Conservation (phyloP, 2,888 invertebrate species). For the Pardosa pseudoannulata region DNA sequence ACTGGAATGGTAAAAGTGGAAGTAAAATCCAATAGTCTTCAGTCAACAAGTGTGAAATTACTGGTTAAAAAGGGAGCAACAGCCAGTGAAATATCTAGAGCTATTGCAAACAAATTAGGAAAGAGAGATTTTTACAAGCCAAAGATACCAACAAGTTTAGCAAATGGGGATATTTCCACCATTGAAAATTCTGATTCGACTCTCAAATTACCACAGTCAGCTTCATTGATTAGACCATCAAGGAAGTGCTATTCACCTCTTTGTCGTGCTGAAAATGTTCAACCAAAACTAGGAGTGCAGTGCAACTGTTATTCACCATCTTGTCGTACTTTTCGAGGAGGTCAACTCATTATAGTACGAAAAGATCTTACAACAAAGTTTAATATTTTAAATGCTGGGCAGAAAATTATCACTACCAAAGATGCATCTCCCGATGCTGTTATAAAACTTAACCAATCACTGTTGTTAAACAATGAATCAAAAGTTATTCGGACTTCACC, state of each 20-base stretch:
- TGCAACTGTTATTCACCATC: slow-evolving; percentile 75
- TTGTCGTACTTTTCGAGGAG: slow-evolving; percentile 72
- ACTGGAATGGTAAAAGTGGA: slow-evolving; percentile 60
- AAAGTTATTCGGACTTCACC: slow-evolving; percentile 27
- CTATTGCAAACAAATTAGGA: slow-evolving; percentile 61
- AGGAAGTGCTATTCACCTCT: slow-evolving; percentile 75
- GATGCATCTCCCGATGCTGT: slow-evolving; percentile 43
- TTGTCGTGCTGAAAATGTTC: slow-evolving; percentile 65
- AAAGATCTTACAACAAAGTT: slow-evolving; percentile 40
- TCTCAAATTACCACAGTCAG: slow-evolving; percentile 1
- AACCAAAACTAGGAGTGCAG: slow-evolving; percentile 28
- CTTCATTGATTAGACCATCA: slow-evolving; percentile 33
- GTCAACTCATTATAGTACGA: slow-evolving; percentile 44
- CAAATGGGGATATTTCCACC: slow-evolving; percentile 71
- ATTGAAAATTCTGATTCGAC: slow-evolving; percentile 15
- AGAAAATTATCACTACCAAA: slow-evolving; percentile 37
- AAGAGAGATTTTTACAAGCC: slow-evolving; percentile 47
- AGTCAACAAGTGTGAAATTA: slow-evolving; percentile 51
- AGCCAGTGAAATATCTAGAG: slow-evolving; percentile 59
- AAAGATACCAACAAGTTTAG: slow-evolving; percentile 39
- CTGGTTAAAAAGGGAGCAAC: slow-evolving; percentile 59
- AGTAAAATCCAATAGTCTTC: slow-evolving; percentile 43
- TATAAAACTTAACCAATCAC: slow-evolving; percentile 31
- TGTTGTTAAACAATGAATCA: slow-evolving; percentile 34
- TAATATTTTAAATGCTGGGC: slow-evolving; percentile 51